A percentile compares a stretch with the other conserved stretches of the same genome.
These are phyloP conservation scores for Sarcophaga rosellei DNA, from an alignment of 2,888 invertebrate genomes.

Conservation along the genomic window DNA sequence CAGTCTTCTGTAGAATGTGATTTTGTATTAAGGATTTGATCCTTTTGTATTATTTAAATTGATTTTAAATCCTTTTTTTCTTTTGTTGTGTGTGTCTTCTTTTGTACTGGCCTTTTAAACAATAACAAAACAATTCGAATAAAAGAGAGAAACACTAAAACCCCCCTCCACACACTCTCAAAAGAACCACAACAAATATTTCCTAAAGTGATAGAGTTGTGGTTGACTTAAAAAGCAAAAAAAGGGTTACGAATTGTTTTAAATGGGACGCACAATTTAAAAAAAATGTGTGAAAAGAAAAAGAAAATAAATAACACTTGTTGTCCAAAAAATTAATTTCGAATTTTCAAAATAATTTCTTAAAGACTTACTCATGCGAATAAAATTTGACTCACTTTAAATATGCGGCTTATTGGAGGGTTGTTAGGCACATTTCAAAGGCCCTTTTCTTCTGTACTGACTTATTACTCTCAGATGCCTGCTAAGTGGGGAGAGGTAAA, in stretches of 20 bases:
- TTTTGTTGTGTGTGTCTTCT: not conserved
- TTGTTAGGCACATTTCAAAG: too few relatives aligned
- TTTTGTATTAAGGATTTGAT: constrained; percentile 59
- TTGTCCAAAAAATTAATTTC: constrained; percentile 48
- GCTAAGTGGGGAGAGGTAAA: too few relatives aligned
- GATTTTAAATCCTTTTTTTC: constrained; percentile 56
- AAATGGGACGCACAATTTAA: not conserved
- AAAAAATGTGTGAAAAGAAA: not conserved
- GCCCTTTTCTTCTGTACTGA: too few relatives aligned
- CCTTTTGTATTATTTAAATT: constrained; percentile 64
- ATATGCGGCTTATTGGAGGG: too few relatives aligned
- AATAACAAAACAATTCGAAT: constrained; percentile 10
- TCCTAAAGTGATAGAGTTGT: constrained; percentile 6
- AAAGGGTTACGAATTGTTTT: not conserved
- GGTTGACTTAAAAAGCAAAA: constrained; percentile 5
- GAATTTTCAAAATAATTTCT: constrained; percentile 25
- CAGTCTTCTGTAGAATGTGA: constrained; percentile 41
- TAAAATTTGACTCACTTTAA: too few relatives aligned
- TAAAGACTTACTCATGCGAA: constrained; percentile 24
- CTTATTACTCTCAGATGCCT: too few relatives aligned
- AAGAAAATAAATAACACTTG: constrained; percentile 38
- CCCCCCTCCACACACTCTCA: not conserved
- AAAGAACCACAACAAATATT: not conserved
- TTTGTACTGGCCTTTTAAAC: constrained; percentile 31
- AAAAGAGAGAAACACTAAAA: not conserved